A percentile compares a stretch with the other conserved stretches of the same genome.
Evolutionary conservation across 2,113 vertebrate species (phyloP).

Genomic region (Austrofundulus limnaeus): DNA sequence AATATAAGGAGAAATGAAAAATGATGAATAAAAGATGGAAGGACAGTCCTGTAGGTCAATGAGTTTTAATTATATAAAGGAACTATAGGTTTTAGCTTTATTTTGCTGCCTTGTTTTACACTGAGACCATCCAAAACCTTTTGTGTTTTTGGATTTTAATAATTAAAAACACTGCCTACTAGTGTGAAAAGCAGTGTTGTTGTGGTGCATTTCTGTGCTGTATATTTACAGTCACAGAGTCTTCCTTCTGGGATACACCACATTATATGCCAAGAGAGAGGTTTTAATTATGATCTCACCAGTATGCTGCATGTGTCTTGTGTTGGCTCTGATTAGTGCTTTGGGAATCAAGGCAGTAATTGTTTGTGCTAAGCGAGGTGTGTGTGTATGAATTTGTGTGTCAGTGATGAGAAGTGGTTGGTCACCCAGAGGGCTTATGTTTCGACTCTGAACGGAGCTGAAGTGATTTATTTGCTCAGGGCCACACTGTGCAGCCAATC

Average conservation of each 20-base stretch:
- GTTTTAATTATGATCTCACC: conserved; percentile 81
- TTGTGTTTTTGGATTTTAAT: background rate
- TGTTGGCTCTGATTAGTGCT: conserved; percentile 79
- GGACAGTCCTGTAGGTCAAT: too few species aligned
- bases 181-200: conserved; percentile 31
- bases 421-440: conserved; percentile 70
- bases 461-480: conserved; percentile 71
- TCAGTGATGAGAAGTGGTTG: conserved; percentile 52
- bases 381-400: conserved; percentile 19
- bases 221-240: conserved; percentile 69
- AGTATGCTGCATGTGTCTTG: conserved; percentile 71
- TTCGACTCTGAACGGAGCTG: conserved; percentile 64
- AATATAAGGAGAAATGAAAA: background rate
- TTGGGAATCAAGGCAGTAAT: conserved; percentile 78
- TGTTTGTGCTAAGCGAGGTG: conserved; percentile 68
- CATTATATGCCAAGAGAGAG: conserved; percentile 77
- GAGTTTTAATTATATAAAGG: too few species aligned
- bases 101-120: background rate
- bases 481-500: conserved; percentile 67
- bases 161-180: conserved; percentile 7
- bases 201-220: conserved; percentile 46
- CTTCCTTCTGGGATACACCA: conserved; percentile 71
- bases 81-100: too few species aligned
- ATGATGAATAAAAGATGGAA: too few species aligned
- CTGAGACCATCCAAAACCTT: background rate